Conservation (phyloP, 2,113 vertebrate genomes). For the Rostratula benghalensis region DNA sequence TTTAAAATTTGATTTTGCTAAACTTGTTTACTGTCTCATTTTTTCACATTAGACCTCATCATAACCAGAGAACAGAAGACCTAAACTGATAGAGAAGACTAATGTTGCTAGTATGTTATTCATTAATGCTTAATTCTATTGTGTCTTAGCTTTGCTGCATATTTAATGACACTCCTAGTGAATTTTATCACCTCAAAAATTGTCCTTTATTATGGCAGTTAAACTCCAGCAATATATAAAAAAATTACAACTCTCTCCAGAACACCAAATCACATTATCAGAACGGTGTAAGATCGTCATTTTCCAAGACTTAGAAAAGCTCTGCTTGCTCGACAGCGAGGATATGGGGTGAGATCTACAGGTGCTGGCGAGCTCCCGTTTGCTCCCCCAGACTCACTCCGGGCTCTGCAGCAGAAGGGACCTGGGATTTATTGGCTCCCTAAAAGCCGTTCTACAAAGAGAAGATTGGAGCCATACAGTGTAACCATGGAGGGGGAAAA, state of each 20-base stretch:
- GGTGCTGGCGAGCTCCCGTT: not conserved
- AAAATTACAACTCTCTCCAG: conserved; percentile 34
- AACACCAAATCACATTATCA: conserved; percentile 18
- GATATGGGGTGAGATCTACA: not conserved
- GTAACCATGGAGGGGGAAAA: not conserved
- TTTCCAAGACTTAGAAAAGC: conserved; percentile 21
- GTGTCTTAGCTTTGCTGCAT: conserved; percentile 4
- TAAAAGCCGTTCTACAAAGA: not conserved
- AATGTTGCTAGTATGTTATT: conserved; percentile 22
- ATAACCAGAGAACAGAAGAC: not conserved
- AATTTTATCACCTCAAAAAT: conserved; percentile 50
- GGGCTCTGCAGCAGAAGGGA: not conserved
- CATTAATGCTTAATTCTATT: conserved; percentile 39
- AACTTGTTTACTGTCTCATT: not conserved
- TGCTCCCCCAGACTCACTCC: not conserved
- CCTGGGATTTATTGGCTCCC: not conserved
- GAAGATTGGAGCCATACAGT: not conserved
- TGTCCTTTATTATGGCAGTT: conserved; percentile 58
- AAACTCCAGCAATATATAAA: conserved; percentile 27
- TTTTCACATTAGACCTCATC: not conserved
- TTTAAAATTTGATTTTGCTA: not conserved
- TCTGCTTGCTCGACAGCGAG: not conserved
- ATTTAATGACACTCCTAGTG: conserved; percentile 13
- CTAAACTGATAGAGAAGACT: conserved; percentile 49
- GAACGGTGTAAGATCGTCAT: not conserved